A percentile compares a stretch with the other conserved stretches of the same genome.
Evolutionary conservation across 2,888 invertebrate genomes (phyloP).

Genomic region (Sicus ferrugineus): DNA sequence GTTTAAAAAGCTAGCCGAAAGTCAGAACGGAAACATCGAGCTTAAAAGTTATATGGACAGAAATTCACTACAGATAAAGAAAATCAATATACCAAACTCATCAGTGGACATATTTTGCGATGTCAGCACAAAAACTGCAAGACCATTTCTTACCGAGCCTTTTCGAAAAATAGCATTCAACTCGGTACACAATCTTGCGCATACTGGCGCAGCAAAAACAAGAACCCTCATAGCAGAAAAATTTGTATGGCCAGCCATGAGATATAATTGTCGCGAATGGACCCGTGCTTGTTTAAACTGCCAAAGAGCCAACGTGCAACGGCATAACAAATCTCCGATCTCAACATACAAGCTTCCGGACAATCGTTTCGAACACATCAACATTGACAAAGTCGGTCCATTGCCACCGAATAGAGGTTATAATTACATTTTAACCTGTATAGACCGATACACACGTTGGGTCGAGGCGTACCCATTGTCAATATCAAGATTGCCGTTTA

Average conservation of each 20-base stretch:
- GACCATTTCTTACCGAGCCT: constrained; percentile 32
- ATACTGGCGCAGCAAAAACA: constrained; percentile 24
- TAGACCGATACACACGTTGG: constrained; percentile 33
- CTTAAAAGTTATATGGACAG: background rate
- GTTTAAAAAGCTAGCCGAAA: constrained; percentile 18
- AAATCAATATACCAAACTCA: background rate
- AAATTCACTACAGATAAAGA: background rate
- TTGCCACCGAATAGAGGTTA: constrained; percentile 26
- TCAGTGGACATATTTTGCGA: constrained; percentile 31
- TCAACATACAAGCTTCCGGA: constrained; percentile 22
- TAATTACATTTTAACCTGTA: constrained; percentile 31
- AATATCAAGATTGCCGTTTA: constrained; percentile 33
- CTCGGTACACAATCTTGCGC: constrained; percentile 26
- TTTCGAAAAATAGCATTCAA: constrained; percentile 29
- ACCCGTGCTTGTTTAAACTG: constrained; percentile 25
- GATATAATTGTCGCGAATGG: constrained; percentile 29
- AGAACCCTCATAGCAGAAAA: background rate
- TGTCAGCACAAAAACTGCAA: constrained; percentile 14
- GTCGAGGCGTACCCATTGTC: constrained; percentile 18
- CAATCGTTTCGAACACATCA: constrained; percentile 37
- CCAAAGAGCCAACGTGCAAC: constrained; percentile 37
- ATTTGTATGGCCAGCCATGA: constrained; percentile 28
- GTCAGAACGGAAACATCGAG: constrained; percentile 32
- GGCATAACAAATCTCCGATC: constrained; percentile 33
- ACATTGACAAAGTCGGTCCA: constrained; percentile 37